These are phyloP conservation scores for Euphysa ruthae DNA, from an alignment of 30 jellyfish, hydroid and myxozoan species.

Conservation along the genomic window DNA sequence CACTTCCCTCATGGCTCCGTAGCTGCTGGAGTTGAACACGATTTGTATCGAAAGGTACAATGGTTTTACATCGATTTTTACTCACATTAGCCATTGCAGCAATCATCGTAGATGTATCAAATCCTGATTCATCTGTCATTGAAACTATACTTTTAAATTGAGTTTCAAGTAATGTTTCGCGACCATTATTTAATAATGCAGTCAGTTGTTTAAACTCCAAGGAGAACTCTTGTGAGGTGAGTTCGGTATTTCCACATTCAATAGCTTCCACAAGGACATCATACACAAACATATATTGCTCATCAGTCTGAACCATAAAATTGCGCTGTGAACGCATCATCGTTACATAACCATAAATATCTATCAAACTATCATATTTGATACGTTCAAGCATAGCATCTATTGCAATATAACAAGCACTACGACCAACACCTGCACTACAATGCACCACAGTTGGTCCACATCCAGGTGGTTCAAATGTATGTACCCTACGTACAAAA, in stretches of 20 bases:
- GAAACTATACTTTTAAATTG: conserved; percentile 38
- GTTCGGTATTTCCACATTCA: conserved; percentile 71
- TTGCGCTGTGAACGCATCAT: conserved; percentile 75
- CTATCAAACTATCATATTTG: conserved; percentile 41
- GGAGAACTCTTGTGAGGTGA: conserved; percentile 37
- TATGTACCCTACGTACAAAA: conserved; percentile 55
- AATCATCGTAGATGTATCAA: conserved; percentile 34
- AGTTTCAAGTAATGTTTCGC: conserved; percentile 43
- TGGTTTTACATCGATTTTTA: conserved; percentile 50
- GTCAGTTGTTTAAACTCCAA: conserved; percentile 45
- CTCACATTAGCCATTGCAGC: conserved; percentile 41
- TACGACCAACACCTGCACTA: conserved; percentile 99
- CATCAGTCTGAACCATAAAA: conserved; percentile 82
- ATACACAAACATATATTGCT: conserved; percentile 72
- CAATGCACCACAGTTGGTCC: conserved; percentile 94
- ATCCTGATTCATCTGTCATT: conserved; percentile 35
- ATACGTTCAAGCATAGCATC: conserved; percentile 87
- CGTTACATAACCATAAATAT: conserved; percentile 71
- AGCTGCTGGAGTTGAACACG: conserved; percentile 67
- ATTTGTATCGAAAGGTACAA: conserved; percentile 57
- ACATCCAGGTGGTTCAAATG: conserved; percentile 47
- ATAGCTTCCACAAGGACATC: conserved; percentile 85
- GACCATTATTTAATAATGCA: conserved; percentile 31
- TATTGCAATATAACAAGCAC: conserved; percentile 73
- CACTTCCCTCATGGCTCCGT: conserved; percentile 64